These are phyloP conservation scores for Notamacropus eugenii DNA, from an alignment of 2,797 vertebrate species.

Conservation along the genomic window DNA sequence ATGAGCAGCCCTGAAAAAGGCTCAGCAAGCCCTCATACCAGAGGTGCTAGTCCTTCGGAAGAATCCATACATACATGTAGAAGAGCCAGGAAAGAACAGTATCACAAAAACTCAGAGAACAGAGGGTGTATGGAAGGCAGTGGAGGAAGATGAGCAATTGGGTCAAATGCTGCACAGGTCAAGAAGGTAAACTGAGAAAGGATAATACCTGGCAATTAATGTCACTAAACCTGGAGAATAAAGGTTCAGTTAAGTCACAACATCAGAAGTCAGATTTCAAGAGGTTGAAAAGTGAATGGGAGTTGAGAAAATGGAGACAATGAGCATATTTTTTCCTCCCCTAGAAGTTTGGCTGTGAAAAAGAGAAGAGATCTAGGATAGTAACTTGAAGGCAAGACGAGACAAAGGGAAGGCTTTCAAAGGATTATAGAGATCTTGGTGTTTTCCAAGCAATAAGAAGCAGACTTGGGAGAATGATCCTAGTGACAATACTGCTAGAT, in stretches of 20 bases:
- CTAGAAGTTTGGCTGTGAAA: slow-evolving; percentile 13
- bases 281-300: slow-evolving; percentile 9
- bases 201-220: slow-evolving; percentile 8
- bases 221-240: not conserved
- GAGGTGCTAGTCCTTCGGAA: not conserved
- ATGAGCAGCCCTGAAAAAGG: not conserved
- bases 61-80: not conserved
- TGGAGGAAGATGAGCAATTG: not conserved
- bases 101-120: slow-evolving; percentile 18
- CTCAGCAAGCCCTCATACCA: not conserved
- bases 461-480: not conserved
- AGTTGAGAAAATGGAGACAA: not conserved
- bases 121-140: not conserved
- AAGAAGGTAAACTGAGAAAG: slow-evolving; percentile 3
- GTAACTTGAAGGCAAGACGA: not conserved
- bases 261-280: slow-evolving; percentile 11
- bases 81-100: not conserved
- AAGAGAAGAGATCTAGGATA: not conserved
- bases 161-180: slow-evolving; percentile 17
- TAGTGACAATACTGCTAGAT: not conserved
- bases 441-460: not conserved
- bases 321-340: not conserved
- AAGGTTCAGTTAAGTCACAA: not conserved
- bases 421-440: not conserved
- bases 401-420: not conserved